Conservation (phyloP, 2,113 vertebrate species). For the Malurus alboscapulatus region DNA sequence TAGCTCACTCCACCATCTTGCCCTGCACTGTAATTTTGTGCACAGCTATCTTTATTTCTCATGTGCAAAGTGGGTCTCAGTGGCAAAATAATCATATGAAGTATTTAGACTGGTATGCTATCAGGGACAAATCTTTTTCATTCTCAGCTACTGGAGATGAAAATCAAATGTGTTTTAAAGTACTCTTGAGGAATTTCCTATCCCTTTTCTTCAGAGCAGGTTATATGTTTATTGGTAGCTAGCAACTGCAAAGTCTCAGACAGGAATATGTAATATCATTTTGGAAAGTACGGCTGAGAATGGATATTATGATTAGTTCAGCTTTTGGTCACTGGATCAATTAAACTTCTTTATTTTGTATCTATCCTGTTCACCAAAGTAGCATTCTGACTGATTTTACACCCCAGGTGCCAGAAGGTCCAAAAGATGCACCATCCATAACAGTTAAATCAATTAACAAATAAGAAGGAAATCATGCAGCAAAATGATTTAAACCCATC, state of each 20-base stretch:
- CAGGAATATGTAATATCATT: not conserved
- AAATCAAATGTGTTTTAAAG: conserved; percentile 47
- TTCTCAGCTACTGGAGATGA: conserved; percentile 35
- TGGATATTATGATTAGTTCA: not conserved
- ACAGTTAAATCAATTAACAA: not conserved
- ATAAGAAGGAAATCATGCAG: not conserved
- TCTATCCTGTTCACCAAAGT: not conserved
- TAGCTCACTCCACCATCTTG: not conserved
- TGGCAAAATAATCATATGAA: conserved; percentile 13
- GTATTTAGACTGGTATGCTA: conserved; percentile 12
- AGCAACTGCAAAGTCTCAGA: conserved; percentile 9
- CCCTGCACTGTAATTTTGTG: not conserved
- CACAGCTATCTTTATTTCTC: conserved; percentile 46
- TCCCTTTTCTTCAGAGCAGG: conserved; percentile 32
- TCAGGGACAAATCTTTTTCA: conserved; percentile 48
- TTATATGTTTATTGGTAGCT: not conserved
- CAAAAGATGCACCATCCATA: not conserved
- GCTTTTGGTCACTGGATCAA: not conserved
- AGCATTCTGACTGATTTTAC: not conserved
- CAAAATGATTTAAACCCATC: not conserved
- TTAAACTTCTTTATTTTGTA: not conserved
- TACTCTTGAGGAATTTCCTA: conserved; percentile 42
- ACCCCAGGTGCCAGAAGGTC: not conserved
- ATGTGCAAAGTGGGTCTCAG: not conserved
- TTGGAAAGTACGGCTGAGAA: not conserved